These are phyloP conservation scores for Petaurus breviceps DNA, from an alignment of 2,113 vertebrate genomes.

Conservation along the genomic window DNA sequence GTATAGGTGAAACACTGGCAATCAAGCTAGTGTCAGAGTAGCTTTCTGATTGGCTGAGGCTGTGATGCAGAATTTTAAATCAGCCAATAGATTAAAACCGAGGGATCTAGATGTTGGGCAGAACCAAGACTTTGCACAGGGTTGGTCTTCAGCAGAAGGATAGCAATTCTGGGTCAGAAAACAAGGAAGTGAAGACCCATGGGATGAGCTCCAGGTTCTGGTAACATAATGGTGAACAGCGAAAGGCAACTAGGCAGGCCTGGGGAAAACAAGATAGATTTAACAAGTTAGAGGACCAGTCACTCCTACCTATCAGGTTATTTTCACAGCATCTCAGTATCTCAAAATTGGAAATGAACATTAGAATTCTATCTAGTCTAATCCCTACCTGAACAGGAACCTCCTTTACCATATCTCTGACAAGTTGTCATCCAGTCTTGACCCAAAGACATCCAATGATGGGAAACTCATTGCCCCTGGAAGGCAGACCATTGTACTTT, in stretches of 20 bases:
- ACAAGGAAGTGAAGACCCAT: neutral
- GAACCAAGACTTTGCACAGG: neutral
- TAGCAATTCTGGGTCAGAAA: neutral
- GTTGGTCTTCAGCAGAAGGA: neutral
- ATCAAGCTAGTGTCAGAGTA: neutral
- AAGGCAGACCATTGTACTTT: neutral
- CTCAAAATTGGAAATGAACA: neutral
- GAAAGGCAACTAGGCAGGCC: neutral
- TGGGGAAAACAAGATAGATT: neutral
- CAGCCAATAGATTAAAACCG: neutral
- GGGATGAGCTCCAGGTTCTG: neutral
- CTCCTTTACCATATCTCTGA: neutral
- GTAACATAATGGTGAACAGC: neutral
- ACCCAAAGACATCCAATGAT: neutral
- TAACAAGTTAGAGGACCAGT: neutral
- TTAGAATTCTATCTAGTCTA: neutral
- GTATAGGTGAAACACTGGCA: neutral
- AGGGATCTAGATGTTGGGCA: neutral
- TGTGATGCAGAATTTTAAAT: neutral
- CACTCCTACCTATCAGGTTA: neutral
- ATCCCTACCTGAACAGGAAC: neutral
- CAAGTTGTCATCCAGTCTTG: neutral
- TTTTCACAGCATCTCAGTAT: neutral
- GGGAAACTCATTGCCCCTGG: neutral
- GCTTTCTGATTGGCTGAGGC: neutral